These are phyloP conservation scores for Leucopsar rothschildi DNA, from an alignment of 2,113 vertebrate species.

Conservation along the genomic window DNA sequence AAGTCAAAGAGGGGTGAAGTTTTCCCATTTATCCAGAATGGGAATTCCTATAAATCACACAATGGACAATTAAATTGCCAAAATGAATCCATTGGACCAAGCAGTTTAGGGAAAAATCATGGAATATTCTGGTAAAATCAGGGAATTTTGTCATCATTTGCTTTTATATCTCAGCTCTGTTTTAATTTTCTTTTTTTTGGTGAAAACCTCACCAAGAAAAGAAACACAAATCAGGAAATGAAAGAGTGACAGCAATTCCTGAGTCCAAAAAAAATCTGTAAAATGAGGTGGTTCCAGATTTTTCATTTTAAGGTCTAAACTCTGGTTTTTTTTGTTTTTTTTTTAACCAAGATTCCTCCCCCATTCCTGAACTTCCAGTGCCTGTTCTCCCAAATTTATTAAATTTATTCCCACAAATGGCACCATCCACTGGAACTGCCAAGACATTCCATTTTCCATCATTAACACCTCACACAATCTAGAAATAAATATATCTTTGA, in stretches of 20 bases:
- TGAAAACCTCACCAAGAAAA: background rate
- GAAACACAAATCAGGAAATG: background rate
- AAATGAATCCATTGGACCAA: background rate
- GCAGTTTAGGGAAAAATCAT: background rate
- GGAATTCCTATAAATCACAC: background rate
- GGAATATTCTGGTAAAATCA: background rate
- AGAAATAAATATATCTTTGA: background rate
- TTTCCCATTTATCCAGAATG: background rate
- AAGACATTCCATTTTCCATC: background rate
- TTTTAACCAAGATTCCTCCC: background rate
- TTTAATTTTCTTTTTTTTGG: background rate
- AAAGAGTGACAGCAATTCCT: background rate
- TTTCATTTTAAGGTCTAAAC: background rate
- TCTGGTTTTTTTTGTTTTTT: background rate
- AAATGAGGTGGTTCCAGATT: background rate
- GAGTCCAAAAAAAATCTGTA: fast-evolving
- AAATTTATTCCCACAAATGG: background rate
- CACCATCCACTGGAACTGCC: background rate
- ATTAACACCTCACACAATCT: fast-evolving
- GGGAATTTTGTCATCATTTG: background rate
- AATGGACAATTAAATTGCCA: background rate
- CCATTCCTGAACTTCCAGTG: background rate
- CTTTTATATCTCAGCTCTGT: background rate
- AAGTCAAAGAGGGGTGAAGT: background rate
- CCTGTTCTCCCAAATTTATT: background rate